Conservation (phyloP, 2,888 invertebrate genomes). For the Tetramorium bicarinatum region DNA sequence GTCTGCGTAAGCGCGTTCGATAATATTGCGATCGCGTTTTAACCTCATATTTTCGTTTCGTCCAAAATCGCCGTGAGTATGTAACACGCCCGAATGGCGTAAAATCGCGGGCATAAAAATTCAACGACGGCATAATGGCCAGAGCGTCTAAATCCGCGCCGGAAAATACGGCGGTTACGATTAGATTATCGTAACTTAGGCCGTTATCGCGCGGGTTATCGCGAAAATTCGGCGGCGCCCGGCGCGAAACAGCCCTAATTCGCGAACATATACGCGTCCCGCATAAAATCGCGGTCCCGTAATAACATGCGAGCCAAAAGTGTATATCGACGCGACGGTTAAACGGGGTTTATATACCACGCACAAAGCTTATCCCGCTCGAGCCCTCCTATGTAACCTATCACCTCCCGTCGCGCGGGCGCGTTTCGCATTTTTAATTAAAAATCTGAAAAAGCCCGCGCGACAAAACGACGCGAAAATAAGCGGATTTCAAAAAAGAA, state of each 20-base stretch:
- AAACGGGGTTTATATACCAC: conserved; percentile 49
- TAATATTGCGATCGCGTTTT: conserved; percentile 18
- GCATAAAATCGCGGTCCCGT: conserved; percentile 44
- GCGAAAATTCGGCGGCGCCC: conserved; percentile 44
- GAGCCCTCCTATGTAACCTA: conserved; percentile 4
- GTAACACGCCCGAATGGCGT: conserved; percentile 5
- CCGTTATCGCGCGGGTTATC: conserved; percentile 48
- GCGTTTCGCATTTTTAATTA: conserved; percentile 47
- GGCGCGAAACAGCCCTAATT: conserved; percentile 43
- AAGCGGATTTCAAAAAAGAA: conserved; percentile 45
- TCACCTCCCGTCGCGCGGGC: background rate
- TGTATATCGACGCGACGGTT: conserved; percentile 45
- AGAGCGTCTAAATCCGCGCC: conserved; percentile 33
- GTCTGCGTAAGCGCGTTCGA: background rate
- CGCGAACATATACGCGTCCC: conserved; percentile 43
- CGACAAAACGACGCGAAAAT: conserved; percentile 48
- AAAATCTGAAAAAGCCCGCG: conserved; percentile 47
- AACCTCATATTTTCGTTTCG: conserved; percentile 34
- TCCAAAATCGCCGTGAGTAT: background rate
- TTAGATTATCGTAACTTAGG: conserved; percentile 43
- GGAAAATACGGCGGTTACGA: conserved; percentile 37
- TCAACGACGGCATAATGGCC: conserved; percentile 30
- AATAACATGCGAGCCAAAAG: conserved; percentile 53
- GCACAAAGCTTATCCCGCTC: conserved; percentile 53
- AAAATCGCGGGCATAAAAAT: conserved; percentile 44